Base-by-base conservation (phyloP, 2,113 vertebrate genomes). In the Microtus montanus region DNA sequence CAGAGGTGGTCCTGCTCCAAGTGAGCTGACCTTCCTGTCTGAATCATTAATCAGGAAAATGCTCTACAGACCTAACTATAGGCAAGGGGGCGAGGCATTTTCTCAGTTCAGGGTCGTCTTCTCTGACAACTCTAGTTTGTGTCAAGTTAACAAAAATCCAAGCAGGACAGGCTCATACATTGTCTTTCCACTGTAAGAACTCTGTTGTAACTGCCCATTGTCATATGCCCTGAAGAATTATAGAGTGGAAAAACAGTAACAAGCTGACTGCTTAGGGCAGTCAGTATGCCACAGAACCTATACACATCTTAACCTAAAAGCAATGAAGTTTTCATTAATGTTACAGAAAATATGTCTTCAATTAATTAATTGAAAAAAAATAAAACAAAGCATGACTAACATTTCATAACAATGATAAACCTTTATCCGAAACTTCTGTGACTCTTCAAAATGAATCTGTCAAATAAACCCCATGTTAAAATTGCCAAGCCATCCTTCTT, bases 381-480 rank as follows among this genome's bases (percentile, higher is more conserved):
- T 74, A 73, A 87, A 90, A 78, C 33, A 90, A 92, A 75, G 52
- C 19, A 80, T 74, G 93, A 30, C 38, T 44, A 89, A 63, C 7
- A 82, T 75, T 95, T 66, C 15, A 70, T 54, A 86, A 90, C 38
- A 82, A 95, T 92, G 33, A 77, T 75, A 95, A 94, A 68, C 1
- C 6, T 41, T 2, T 5, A 58, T 14, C 2, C 38, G 22, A 87
- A 94, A 91, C 58, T 85, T 14, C 4, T 22, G 3, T 64, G 41
- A 82, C 47, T 87, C 79, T 84, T 85, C 3, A 73, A 80, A 77
- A 95, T 20, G 89, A 96, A 87, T 82, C 13, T 61, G 52, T 30
- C 77, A 87, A 79, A 44, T 7, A 71, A 91, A n/a, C 2, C 1
- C 64, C 4, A 33, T 49, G 49, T 85, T 83, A 94, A 70, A 44